phyloP scores from a whole-genome alignment of 2,113 vertebrate species.

The Propithecus coquereli region DNA sequence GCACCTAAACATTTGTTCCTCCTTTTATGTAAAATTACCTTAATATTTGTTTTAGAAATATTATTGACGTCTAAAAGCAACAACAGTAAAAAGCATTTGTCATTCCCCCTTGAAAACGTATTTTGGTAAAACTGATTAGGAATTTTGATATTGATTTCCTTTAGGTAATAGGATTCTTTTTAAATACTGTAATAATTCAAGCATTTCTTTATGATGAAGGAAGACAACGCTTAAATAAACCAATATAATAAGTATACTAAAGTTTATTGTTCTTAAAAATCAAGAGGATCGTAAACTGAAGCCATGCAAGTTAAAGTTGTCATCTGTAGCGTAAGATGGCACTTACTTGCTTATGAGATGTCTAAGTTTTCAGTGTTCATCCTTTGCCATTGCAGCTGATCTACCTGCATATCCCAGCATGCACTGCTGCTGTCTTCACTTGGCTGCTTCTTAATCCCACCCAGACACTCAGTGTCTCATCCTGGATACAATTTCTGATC shows the following conservation, averaged over 20 bases:
- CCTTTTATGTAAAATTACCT: neutral
- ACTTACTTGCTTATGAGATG: neutral
- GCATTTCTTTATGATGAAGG: neutral
- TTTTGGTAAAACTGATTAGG: slow-evolving; percentile 9
- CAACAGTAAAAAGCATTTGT: neutral
- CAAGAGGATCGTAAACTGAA: neutral
- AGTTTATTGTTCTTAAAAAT: neutral
- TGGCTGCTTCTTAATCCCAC: neutral
- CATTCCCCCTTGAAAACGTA: neutral
- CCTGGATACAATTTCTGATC: neutral
- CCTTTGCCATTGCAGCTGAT: neutral
- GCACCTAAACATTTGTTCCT: neutral
- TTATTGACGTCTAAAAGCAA: neutral
- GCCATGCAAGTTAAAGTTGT: neutral
- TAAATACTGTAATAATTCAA: neutral
- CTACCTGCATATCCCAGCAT: neutral
- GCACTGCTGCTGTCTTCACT: rapidly evolving
- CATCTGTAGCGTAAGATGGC: neutral
- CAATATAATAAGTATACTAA: neutral
- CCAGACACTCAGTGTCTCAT: neutral
- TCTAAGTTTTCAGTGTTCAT: neutral
- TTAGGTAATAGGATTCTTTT: neutral
- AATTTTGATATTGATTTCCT: neutral
- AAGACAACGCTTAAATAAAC: neutral
- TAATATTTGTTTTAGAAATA: neutral